Evolutionary conservation across 1,140 invertebrate species (phyloP).

Genomic region (Ceratina calcarata): DNA sequence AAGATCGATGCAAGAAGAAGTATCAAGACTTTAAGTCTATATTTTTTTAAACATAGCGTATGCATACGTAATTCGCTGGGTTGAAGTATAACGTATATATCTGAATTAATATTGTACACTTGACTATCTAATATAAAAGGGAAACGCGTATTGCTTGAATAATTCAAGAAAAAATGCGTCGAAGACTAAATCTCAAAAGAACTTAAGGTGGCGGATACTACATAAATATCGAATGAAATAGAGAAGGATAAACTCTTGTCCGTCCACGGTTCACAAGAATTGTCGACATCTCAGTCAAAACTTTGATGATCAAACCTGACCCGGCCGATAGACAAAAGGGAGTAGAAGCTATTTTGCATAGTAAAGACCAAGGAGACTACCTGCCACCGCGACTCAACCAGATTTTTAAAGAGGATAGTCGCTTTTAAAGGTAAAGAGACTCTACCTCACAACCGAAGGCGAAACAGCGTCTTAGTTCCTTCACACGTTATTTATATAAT

Average conservation of each 20-base stretch:
- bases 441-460: not conserved
- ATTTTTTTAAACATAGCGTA: too few species aligned
- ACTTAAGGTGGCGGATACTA: constrained; percentile 52
- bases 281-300: constrained; percentile 54
- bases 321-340: constrained; percentile 61
- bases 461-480: not conserved
- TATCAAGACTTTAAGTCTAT: too few species aligned
- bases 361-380: constrained; percentile 57
- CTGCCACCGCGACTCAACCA: constrained; percentile 24
- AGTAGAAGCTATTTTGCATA: constrained; percentile 68
- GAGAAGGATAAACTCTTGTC: constrained; percentile 54
- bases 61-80: too few species aligned
- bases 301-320: constrained; percentile 48
- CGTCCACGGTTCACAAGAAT: not conserved
- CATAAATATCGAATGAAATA: constrained; percentile 68
- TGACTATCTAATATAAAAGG: not conserved
- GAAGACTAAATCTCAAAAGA: constrained; percentile 50
- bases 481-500: not conserved
- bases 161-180: not conserved
- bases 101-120: not conserved
- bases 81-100: too few species aligned
- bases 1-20: too few species aligned
- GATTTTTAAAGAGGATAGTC: constrained; percentile 60
- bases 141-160: not conserved
- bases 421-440: not conserved